Percentiles rank a stretch among this genome's conserved stretches.
These are phyloP conservation scores for Clostera curtula DNA, from an alignment of 2,888 invertebrate genomes.

Conservation along the genomic window DNA sequence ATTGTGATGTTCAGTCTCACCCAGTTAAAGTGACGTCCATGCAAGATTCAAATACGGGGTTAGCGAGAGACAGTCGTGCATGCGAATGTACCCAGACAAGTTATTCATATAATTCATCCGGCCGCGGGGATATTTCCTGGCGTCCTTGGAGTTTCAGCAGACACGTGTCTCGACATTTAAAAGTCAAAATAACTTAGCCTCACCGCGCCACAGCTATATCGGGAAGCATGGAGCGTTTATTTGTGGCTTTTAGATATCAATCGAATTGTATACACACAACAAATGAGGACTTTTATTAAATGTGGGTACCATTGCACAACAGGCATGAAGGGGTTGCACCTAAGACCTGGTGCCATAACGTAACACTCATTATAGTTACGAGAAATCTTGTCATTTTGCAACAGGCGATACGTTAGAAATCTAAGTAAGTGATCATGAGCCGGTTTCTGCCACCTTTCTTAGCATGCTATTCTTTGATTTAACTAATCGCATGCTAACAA, in stretches of 20 bases:
- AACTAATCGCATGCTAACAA: conserved; percentile 49
- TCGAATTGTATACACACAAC: conserved; percentile 6
- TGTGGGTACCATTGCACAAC: conserved; percentile 23
- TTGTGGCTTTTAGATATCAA: conserved; percentile 4
- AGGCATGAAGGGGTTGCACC: conserved; percentile 29
- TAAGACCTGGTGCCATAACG: conserved; percentile 13
- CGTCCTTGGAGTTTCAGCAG: conserved; percentile 12
- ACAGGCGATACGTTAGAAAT: conserved; percentile 22
- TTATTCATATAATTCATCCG: conserved; percentile 15
- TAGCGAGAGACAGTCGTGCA: conserved; percentile 25
- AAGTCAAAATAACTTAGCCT: conserved; percentile 6
- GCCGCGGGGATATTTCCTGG: conserved; percentile 6
- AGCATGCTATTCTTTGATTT: conserved; percentile 35
- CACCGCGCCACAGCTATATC: no score
- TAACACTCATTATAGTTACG: conserved; percentile 20
- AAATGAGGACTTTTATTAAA: conserved; percentile 15
- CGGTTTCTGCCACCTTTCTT: conserved; percentile 43
- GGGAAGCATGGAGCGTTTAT: conserved; percentile 2
- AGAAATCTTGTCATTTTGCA: conserved; percentile 27
- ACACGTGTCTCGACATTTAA: conserved; percentile 8
- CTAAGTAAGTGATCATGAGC: conserved; percentile 64
- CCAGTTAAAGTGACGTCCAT: conserved; percentile 16
- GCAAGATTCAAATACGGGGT: conserved; percentile 18
- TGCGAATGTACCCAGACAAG: conserved; percentile 25
- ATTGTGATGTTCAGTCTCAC: conserved; percentile 31